These are phyloP conservation scores for Isichthys henryi DNA, from an alignment of 2,113 vertebrate species.

Conservation along the genomic window DNA sequence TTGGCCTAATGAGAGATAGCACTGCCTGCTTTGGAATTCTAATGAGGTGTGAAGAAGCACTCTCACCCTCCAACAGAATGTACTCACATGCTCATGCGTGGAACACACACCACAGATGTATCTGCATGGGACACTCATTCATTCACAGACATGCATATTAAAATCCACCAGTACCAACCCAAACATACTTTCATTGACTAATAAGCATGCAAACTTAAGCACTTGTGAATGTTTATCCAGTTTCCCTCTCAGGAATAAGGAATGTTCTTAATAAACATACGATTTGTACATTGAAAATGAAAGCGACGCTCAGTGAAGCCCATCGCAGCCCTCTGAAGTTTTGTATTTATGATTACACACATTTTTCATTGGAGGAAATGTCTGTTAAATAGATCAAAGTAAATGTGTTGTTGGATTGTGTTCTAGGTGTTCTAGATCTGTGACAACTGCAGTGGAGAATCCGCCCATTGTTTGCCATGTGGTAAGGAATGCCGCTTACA, in stretches of 20 bases:
- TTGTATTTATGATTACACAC: not conserved
- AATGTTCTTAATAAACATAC: not conserved
- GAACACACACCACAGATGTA: not conserved
- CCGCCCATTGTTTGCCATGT: not conserved
- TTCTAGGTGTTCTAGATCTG: not conserved
- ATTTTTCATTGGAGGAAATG: not conserved
- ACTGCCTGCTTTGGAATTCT: not conserved
- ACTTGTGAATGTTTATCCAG: not conserved
- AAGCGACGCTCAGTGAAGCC: not conserved
- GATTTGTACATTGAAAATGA: not conserved
- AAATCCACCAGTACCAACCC: not conserved
- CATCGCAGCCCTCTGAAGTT: not conserved
- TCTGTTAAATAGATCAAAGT: not conserved
- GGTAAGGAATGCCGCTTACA: not conserved
- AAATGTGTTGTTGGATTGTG: not conserved
- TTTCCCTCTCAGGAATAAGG: not conserved
- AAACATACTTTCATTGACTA: not conserved
- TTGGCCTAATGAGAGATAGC: constrained; percentile 6
- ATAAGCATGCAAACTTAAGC: not conserved
- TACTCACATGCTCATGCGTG: not conserved
- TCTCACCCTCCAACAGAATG: not conserved
- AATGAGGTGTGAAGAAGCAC: not conserved
- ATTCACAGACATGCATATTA: not conserved
- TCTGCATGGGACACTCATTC: not conserved
- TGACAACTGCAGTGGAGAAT: not conserved